Conservation (phyloP, 2,113 vertebrate species). For the Eidolon helvum region DNA sequence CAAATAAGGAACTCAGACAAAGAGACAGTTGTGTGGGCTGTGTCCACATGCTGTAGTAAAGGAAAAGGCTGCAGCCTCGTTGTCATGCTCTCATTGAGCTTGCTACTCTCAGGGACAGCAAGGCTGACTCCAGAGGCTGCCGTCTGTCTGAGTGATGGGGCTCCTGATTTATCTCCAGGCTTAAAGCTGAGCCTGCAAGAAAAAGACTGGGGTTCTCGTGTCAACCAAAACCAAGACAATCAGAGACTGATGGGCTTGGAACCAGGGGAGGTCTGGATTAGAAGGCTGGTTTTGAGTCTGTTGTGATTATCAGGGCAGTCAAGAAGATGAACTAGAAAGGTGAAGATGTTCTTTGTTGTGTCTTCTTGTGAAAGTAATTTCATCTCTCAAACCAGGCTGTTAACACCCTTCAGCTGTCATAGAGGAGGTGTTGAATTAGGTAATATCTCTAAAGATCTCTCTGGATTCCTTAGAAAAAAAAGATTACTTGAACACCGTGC, state of each 20-base stretch:
- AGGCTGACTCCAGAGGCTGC: neutral
- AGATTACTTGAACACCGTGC: neutral
- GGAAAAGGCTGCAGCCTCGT: neutral
- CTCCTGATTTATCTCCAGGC: neutral
- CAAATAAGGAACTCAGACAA: neutral
- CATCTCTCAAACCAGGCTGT: neutral
- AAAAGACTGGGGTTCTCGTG: neutral
- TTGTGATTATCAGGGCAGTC: neutral
- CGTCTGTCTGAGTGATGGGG: neutral
- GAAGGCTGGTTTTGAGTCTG: neutral
- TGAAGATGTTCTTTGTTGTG: neutral
- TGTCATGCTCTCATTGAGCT: fast-evolving
- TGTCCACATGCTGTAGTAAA: neutral
- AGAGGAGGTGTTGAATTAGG: neutral
- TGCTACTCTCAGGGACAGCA: fast-evolving
- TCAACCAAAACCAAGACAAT: neutral
- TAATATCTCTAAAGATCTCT: constrained; percentile 19
- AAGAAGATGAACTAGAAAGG: neutral
- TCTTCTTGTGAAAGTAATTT: neutral
- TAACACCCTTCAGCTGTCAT: neutral
- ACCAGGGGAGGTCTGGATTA: neutral
- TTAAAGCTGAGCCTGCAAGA: neutral
- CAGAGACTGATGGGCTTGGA: neutral
- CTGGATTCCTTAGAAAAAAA: neutral
- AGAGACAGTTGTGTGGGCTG: neutral